Evolutionary conservation across 2,888 invertebrate genomes (phyloP), one percentile per base, ranked within the genome.

Genomic region (Drosophila kanekoi): DNA sequence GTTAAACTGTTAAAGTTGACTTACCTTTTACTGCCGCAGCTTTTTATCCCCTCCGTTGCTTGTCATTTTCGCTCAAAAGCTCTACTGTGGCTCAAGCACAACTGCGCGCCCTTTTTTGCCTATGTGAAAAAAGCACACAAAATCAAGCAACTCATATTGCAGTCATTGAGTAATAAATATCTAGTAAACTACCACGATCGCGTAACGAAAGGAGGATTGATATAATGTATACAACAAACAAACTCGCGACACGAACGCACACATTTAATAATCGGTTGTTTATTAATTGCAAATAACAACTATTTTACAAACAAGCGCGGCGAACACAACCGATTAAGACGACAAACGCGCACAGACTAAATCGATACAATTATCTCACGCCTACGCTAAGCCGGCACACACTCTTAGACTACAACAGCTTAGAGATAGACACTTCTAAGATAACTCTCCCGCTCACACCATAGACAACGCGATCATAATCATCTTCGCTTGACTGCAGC

Each of bases 331-430:
- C 18, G 14, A 40, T 32, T 4, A 14, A n/a, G 10, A 2, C 9
- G 32, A 28, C 38, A 14, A 1, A 40, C 57, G 14, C 57, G n/a
- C 38, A 20, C 57, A 32, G n/a, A 57, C 58, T 40, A 5, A 38
- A 33, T 44, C 10, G 6, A n/a, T 1, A 11, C 16, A 18, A 16
- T 32, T 44, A 10, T 8, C 5, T 32, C 11, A 4, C n/a, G 53
- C 13, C 11, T 20, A n/a, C 11, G n/a, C 32, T 32, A 35, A n/a
- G 13, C 9, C 38, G 16, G 2, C 23, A 16, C 1, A 6, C 11
- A 23, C 10, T 41, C 28, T 28, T 16, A 53, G 6, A 41, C 18
- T n/a, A 2, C n/a, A 13, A 4, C 8, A 52, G 4, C n/a, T 16
- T 51, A 23, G 5, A 28, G 37, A 0, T 28, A 8, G 28, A 16